Evolutionary conservation across 2,888 invertebrate genomes (phyloP), one percentile per base, ranked within the genome.

Genomic region (Ochropacha duplaris): DNA sequence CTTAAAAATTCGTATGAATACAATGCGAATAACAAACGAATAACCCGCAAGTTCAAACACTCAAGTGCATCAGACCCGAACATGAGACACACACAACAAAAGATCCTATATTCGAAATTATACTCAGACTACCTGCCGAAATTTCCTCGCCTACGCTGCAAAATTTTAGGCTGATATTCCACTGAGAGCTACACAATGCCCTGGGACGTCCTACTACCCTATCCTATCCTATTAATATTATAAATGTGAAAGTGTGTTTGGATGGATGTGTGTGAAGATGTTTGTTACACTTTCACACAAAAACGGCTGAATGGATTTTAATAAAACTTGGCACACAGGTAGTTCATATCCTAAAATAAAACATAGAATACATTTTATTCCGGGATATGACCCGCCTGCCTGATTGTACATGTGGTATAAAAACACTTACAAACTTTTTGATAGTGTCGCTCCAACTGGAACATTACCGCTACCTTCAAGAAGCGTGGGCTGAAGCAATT

Each of bases 401-500:
- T n/a, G n/a, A n/a, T n/a, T n/a, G n/a, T n/a, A n/a, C n/a, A n/a
- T n/a, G n/a, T 24, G 2, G 24, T 24, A 24, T 24, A 24, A 24
- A 4, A 24, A 5, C 24, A 4, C 24, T 5, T 24, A 54, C 31
- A 58, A 36, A 19, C 16, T 50, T 22, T 55, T 58, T 8, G 9
- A 28, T 51, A 71, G 54, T 64, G 61, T 65, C 78, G 81, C 79
- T 75, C 51, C 24, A 57, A 78, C 56, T 72, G 65, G 49, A 64
- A 57, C 75, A 75, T 64, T 61, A 68, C 68, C 58, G 65, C 67
- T 66, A 64, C 63, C 66, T 71, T 60, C 68, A 59, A 79, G 69
- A 76, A 75, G 89, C 87, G 91, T 92, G 90, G 91, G 90, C 71
- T 67, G 87, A 64, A 86, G 78, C 87, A 91, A 92, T 92, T 91